Evolutionary conservation across 2,888 invertebrate genomes (phyloP).

Genomic region (Pyrocoelia pectoralis): DNA sequence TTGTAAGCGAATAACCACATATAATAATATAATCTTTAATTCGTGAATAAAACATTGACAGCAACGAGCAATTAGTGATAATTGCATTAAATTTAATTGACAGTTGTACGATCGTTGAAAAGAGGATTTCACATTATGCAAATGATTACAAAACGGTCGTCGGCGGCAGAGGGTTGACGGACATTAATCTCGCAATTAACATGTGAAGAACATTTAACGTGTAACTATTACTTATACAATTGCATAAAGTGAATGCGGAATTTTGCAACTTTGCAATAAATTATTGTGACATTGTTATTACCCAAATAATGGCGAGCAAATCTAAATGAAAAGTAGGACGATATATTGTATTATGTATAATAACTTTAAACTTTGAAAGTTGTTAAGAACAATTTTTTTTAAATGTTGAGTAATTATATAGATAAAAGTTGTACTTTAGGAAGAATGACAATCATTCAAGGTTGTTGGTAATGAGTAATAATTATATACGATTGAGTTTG

Average conservation of each 20-base stretch:
- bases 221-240: neutral
- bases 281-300: conserved; percentile 8
- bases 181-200: neutral
- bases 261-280: conserved; percentile 8
- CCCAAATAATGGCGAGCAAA: conserved; percentile 7
- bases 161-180: neutral
- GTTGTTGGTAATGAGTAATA: neutral
- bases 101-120: too few species aligned
- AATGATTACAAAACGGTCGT: too few species aligned
- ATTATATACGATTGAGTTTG: neutral
- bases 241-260: conserved; percentile 3
- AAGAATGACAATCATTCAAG: neutral
- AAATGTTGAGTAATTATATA: neutral
- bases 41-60: too few species aligned
- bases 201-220: neutral
- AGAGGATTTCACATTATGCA: neutral
- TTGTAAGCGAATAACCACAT: too few species aligned
- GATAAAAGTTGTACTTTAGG: neutral
- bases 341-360: neutral
- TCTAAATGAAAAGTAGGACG: conserved; percentile 2
- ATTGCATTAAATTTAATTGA: too few species aligned
- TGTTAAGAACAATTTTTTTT: neutral
- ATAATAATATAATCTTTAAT: too few species aligned
- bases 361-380: neutral
- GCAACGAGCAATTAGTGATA: too few species aligned